Base-by-base conservation (phyloP, 2,888 invertebrate genomes). In the Melikaiella ostensackeni region DNA sequence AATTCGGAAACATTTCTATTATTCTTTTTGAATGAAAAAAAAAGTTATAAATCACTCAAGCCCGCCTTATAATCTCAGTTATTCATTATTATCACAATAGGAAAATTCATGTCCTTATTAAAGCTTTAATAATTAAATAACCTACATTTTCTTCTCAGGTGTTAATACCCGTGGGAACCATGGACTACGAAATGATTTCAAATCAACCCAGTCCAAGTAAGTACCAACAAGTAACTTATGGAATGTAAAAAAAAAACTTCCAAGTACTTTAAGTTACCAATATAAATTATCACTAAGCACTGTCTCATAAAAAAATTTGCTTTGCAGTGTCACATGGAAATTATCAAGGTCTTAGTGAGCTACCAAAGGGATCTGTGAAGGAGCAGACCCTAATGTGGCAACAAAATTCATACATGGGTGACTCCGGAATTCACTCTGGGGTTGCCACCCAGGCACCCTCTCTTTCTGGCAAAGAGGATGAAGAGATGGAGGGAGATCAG, bases 381-480 rank as follows among this genome's bases (percentile, higher is more conserved):
- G 97, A 97, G 91, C 97, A 98, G 91, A 98, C 98, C 0, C 94
- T 98, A 85, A 95, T 98, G 95, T 98, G 98, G 98, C 98, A 98
- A 91, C 98, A 98, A 92, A 97, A 96, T 91, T 96, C 97, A 16
- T 98, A 98, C 92, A 93, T 97, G 93, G 96, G 95, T 85, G 98
- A 98, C 92, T 98, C 98, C 85, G 98, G 98, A 79, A 98, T 98
- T 90, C 98, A 98, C 92, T 98, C 98, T 42, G 98, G 98, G 78
- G 97, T 96, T 63, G 97, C 97, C 81, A 98, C 98, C 87, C 97
- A 98, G 93, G 98, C 98, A 63, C 98, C 98, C 82, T 98, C 98
- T 77, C 94, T 98, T 78, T 96, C 96, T 85, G 98, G 98, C 87
- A 98, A 98, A 91, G 98, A 98, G 92, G 98, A 98, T 92, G 98